phyloP scores from a whole-genome alignment of 2,113 vertebrate species.

The Dasyornis broadbenti region DNA sequence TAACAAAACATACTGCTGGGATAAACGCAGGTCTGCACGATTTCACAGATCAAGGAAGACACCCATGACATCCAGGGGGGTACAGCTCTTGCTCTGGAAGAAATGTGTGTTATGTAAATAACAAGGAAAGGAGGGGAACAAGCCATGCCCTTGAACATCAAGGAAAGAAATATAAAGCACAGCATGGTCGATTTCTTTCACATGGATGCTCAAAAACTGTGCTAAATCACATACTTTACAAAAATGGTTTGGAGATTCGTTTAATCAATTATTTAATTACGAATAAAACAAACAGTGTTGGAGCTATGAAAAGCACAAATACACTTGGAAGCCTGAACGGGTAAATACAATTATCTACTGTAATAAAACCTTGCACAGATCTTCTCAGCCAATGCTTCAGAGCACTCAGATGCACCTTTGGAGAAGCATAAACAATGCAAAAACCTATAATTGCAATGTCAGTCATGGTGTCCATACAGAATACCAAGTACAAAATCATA shows the following conservation, averaged over 20 bases:
- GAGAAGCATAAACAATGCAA: slow-evolving; percentile 75
- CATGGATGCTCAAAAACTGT: not conserved
- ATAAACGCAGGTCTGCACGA: not conserved
- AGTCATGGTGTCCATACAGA: slow-evolving; percentile 69
- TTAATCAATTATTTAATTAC: slow-evolving; percentile 66
- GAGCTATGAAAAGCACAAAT: slow-evolving; percentile 5
- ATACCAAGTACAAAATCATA: slow-evolving; percentile 70
- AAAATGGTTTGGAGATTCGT: slow-evolving; percentile 35
- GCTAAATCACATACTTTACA: not conserved
- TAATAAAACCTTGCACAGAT: slow-evolving; percentile 53
- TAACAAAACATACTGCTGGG: not conserved
- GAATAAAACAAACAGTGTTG: slow-evolving; percentile 21
- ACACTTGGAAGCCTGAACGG: slow-evolving; percentile 10
- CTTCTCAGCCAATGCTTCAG: slow-evolving; percentile 46
- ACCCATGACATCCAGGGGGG: not conserved
- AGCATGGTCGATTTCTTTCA: not conserved
- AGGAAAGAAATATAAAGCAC: not conserved
- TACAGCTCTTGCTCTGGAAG: not conserved
- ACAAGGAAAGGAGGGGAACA: not conserved
- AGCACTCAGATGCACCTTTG: slow-evolving; percentile 54
- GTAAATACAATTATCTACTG: slow-evolving; percentile 58
- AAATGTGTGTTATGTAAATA: not conserved
- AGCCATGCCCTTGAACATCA: not conserved
- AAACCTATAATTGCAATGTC: slow-evolving; percentile 77
- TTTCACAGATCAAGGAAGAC: not conserved